These are phyloP conservation scores for Macroramphosus scolopax DNA, from an alignment of 2,797 vertebrate species.

Conservation along the genomic window DNA sequence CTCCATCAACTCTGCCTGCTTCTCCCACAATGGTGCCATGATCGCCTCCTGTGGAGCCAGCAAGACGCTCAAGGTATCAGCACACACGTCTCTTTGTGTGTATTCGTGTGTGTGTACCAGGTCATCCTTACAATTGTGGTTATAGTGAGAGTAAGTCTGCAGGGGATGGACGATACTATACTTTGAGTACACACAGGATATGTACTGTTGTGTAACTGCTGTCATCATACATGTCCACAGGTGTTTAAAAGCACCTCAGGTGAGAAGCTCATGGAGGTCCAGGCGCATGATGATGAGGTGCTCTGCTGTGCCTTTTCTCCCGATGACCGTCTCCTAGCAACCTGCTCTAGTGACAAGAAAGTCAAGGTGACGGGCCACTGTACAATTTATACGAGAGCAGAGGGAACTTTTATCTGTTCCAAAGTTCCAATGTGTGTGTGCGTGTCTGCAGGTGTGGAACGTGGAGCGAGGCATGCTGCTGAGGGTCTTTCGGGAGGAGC, in stretches of 20 bases:
- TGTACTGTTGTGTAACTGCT: not conserved
- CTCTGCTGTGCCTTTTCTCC: slow-evolving; percentile 91
- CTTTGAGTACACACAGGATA: too few species aligned
- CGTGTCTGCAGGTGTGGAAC: slow-evolving; percentile 84
- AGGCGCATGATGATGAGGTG: slow-evolving; percentile 91
- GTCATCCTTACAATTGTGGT: too few species aligned
- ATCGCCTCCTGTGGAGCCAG: slow-evolving; percentile 92
- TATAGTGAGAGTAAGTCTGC: too few species aligned
- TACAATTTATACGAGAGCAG: too few species aligned
- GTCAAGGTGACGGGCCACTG: slow-evolving; percentile 81
- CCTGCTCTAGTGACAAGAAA: slow-evolving; percentile 91
- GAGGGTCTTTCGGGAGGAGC: slow-evolving; percentile 83
- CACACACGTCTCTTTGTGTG: slow-evolving; percentile 7
- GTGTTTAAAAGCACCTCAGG: slow-evolving; percentile 91
- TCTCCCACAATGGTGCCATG: slow-evolving; percentile 87
- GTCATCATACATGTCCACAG: slow-evolving; percentile 58
- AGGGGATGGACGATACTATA: too few species aligned
- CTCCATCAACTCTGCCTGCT: slow-evolving; percentile 90
- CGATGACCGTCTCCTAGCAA: slow-evolving; percentile 87
- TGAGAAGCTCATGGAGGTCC: slow-evolving; percentile 86
- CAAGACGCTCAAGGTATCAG: slow-evolving; percentile 89
- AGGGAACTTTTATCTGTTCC: not conserved
- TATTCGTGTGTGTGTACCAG: too few species aligned
- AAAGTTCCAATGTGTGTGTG: not conserved
- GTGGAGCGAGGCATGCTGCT: slow-evolving; percentile 76